Conservation (phyloP, 2,797 vertebrate species). For the Craterocephalus amniculus region DNA sequence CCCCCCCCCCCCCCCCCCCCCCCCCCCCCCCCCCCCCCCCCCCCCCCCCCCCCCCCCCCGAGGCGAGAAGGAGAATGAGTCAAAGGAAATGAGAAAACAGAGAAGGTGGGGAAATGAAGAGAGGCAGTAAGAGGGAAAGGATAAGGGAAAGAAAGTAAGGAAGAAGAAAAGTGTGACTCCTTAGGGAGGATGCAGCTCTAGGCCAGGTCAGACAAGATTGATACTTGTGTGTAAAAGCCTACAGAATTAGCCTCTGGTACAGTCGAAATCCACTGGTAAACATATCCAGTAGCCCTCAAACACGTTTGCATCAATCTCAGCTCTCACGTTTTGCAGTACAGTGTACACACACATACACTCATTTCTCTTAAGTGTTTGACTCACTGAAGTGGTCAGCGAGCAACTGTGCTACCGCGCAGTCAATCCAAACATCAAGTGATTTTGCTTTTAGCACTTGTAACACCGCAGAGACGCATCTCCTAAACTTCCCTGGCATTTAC, state of each 20-base stretch:
- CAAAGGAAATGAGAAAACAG: constrained; percentile 52
- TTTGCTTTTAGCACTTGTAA: constrained; percentile 65
- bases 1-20: too few relatives aligned
- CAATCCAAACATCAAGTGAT: constrained; percentile 41
- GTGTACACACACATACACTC: constrained; percentile 22
- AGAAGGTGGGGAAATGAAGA: constrained; percentile 40
- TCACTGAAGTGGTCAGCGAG: constrained; percentile 47
- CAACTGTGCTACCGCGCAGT: constrained; percentile 7
- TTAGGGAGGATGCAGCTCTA: constrained; percentile 66
- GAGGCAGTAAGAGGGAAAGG: constrained; percentile 31
- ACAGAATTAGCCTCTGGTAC: constrained; percentile 74
- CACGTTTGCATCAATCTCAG: constrained; percentile 62
- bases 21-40: too few relatives aligned
- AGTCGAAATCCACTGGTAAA: constrained; percentile 72
- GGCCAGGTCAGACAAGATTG: constrained; percentile 77
- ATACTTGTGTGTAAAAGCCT: constrained; percentile 69
- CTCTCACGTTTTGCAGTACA: constrained; percentile 27
- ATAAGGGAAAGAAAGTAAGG: constrained; percentile 37
- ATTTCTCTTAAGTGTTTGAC: constrained; percentile 46
- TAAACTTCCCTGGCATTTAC: constrained; percentile 21
- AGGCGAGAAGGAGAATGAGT: constrained; percentile 43
- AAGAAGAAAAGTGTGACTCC: constrained; percentile 63
- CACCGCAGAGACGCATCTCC: constrained; percentile 11
- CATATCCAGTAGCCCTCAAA: constrained; percentile 67
- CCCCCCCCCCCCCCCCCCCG: too few relatives aligned